phyloP scores from a whole-genome alignment of 2,888 invertebrate genomes.

The Isoperla grammatica region DNA sequence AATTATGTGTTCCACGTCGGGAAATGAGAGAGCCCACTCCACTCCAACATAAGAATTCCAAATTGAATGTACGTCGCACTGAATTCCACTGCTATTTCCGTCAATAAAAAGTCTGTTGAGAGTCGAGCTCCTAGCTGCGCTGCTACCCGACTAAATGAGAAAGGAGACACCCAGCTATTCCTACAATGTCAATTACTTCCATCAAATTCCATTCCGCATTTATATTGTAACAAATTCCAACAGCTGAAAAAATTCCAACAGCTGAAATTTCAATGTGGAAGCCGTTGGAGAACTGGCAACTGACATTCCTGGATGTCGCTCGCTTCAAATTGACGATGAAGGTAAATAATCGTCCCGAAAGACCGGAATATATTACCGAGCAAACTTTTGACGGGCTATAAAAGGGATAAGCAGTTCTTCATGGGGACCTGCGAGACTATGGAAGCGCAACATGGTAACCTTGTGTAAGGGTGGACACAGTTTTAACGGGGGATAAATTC shows the following conservation, averaged over 20 bases:
- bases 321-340: constrained; percentile 5
- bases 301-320: not conserved
- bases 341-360: constrained; percentile 13
- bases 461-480: too few species aligned
- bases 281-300: not conserved
- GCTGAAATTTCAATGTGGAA: constrained; percentile 15
- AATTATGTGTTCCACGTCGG: not conserved
- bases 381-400: constrained; percentile 8
- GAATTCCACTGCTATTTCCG: constrained; percentile 2
- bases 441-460: too few species aligned
- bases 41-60: constrained; percentile 12
- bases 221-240: constrained; percentile 18
- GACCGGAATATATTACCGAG: constrained; percentile 10
- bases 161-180: constrained; percentile 13
- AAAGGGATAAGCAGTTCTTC: not conserved
- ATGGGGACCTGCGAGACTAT: too few species aligned
- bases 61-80: constrained; percentile 16
- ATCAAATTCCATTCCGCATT: constrained; percentile 18
- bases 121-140: not conserved
- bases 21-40: not conserved
- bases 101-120: not conserved
- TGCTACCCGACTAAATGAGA: constrained; percentile 8
- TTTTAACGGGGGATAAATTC: too few species aligned
- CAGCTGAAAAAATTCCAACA: too few species aligned
- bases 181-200: constrained; percentile 18